phyloP scores from a whole-genome alignment of 2,797 vertebrate species.

The Sebastes vulpes region DNA sequence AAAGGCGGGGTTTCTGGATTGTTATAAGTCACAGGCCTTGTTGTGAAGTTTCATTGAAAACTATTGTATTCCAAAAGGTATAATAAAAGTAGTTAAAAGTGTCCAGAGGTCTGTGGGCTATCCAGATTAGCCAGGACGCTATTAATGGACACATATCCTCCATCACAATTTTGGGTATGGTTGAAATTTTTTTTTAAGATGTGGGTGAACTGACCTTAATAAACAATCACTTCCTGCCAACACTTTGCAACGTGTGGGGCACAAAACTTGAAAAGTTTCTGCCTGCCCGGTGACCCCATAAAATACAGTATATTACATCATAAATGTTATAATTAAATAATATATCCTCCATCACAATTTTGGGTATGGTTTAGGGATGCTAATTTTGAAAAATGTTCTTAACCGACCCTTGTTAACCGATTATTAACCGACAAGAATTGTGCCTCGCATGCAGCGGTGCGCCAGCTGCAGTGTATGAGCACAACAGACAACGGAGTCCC shows the following conservation, averaged over 20 bases:
- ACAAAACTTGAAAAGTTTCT: neutral
- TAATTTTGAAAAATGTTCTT: too few relatives aligned
- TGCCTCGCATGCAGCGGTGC: too few relatives aligned
- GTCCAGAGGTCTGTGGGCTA: neutral
- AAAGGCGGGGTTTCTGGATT: neutral
- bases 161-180: neutral
- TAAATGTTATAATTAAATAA: neutral
- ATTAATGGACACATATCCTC: neutral
- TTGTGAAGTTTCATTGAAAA: neutral
- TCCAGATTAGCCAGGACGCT: neutral
- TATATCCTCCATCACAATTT: neutral
- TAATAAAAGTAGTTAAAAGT: neutral
- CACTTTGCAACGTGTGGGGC: neutral
- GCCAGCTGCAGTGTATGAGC: too few relatives aligned
- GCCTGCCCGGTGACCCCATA: neutral
- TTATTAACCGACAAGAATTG: too few relatives aligned
- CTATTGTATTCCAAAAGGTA: neutral
- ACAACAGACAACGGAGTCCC: too few relatives aligned
- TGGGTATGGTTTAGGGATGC: neutral
- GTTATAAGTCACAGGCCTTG: neutral
- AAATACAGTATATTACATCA: neutral
- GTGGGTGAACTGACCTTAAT: neutral
- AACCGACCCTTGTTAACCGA: too few relatives aligned
- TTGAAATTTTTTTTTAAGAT: neutral
- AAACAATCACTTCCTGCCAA: neutral